Percentiles rank a stretch among this genome's conserved stretches.
These are phyloP conservation scores for Drosophila murphyi DNA, from an alignment of 1,140 invertebrate genomes.

Conservation along the genomic window DNA sequence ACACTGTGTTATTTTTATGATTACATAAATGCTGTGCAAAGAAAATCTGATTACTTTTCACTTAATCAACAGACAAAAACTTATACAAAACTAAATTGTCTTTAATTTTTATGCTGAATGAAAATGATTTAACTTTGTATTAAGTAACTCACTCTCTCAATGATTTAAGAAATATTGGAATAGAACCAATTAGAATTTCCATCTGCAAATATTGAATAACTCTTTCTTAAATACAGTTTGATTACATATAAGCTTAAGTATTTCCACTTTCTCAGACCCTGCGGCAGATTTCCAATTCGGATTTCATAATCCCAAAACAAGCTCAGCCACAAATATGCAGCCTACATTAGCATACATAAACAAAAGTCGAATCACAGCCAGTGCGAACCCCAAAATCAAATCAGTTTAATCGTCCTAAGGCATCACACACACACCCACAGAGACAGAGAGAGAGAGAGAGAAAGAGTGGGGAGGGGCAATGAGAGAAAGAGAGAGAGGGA, in stretches of 20 bases:
- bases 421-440: conserved; percentile 18
- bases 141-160: background rate
- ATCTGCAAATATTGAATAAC: background rate
- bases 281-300: conserved; percentile 22
- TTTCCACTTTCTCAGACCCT: background rate
- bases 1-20: too few relatives aligned
- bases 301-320: conserved; percentile 30
- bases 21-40: too few relatives aligned
- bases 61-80: too few relatives aligned
- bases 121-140: too few relatives aligned
- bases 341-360: conserved; percentile 46
- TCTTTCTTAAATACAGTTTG: background rate
- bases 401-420: conserved; percentile 65
- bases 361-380: conserved; percentile 42
- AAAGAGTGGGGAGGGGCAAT: background rate
- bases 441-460: background rate
- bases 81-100: too few relatives aligned
- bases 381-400: conserved; percentile 53
- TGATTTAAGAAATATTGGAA: background rate
- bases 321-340: conserved; percentile 46
- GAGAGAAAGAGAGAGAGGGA: background rate
- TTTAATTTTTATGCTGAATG: too few relatives aligned
- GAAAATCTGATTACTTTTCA: too few relatives aligned
- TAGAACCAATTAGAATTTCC: background rate
- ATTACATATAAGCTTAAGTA: background rate